phyloP scores from a whole-genome alignment of 2,113 vertebrate genomes.

The Gymnarchus niloticus region DNA sequence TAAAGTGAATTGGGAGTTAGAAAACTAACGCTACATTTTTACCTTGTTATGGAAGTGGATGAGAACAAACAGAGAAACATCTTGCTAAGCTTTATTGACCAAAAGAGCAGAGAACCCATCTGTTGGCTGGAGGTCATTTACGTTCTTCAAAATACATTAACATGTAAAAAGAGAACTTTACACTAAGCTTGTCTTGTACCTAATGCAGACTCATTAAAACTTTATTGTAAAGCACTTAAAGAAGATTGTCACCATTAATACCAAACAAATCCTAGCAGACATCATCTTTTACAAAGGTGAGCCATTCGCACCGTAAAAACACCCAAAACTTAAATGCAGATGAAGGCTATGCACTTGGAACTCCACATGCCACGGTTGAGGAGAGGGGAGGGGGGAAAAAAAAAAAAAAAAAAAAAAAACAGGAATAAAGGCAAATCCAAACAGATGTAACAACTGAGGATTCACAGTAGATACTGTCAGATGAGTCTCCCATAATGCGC shows the following conservation, averaged over 20 bases:
- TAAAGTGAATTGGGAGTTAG: not conserved
- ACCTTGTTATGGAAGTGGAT: not conserved
- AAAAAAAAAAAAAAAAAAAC: not conserved
- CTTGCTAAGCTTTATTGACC: not conserved
- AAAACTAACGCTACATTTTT: not conserved
- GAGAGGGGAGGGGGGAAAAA: too few relatives aligned
- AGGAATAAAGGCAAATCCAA: too few relatives aligned
- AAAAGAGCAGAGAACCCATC: not conserved
- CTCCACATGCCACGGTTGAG: not conserved
- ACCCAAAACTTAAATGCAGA: not conserved
- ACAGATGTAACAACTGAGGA: too few relatives aligned
- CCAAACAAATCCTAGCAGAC: not conserved
- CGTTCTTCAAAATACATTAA: not conserved
- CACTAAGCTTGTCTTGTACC: not conserved
- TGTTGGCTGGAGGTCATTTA: not conserved
- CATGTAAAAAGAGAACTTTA: not conserved
- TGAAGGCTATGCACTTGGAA: not conserved
- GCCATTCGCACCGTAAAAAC: not conserved
- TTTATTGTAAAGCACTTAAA: slow-evolving; percentile 12
- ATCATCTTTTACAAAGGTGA: not conserved
- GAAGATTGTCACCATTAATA: not conserved
- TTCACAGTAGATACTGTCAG: too few relatives aligned
- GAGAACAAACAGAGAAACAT: not conserved
- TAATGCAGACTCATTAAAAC: slow-evolving; percentile 1
- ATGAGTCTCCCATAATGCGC: too few relatives aligned